Evolutionary conservation across 2,888 invertebrate genomes (phyloP).

Genomic region (Apamea crenata): DNA sequence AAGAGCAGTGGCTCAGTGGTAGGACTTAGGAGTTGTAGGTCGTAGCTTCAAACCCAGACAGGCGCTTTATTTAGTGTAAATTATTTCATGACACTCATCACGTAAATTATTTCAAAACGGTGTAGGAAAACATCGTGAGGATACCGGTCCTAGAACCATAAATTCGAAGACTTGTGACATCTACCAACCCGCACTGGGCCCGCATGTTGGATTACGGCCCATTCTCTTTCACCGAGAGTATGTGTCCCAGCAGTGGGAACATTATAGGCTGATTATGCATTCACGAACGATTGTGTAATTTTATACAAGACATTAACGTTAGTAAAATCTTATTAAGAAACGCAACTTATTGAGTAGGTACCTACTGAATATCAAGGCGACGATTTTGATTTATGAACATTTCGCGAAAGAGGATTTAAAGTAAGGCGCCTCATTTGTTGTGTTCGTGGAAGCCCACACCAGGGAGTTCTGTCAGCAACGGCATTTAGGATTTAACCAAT

Average conservation of each 20-base stretch:
- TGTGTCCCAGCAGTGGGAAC: neutral
- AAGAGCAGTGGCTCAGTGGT: too few relatives aligned
- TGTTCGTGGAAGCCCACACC: neutral
- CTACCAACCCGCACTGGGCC: neutral
- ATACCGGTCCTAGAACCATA: neutral
- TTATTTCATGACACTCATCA: too few relatives aligned
- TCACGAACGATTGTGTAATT: neutral
- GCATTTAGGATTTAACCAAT: slow-evolving; percentile 8
- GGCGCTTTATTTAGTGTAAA: neutral
- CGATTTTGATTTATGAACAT: slow-evolving; percentile 47
- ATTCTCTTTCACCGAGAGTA: neutral
- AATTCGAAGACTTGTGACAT: neutral
- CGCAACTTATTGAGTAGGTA: slow-evolving; percentile 3
- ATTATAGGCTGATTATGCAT: neutral
- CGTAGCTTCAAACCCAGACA: neutral
- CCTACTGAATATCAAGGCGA: slow-evolving; percentile 28
- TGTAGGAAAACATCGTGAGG: neutral
- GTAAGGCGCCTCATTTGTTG: slow-evolving; percentile 35
- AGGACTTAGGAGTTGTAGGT: too few relatives aligned
- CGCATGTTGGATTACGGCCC: neutral
- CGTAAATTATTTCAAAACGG: too few relatives aligned
- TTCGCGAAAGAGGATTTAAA: slow-evolving; percentile 36
- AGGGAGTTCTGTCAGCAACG: neutral
- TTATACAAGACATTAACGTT: neutral
- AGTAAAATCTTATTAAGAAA: too few relatives aligned